Evolutionary conservation across 92 coral and sea anemone species (phyloP), one percentile per base, ranked within the genome.

Genomic region (Actinostola sp.): DNA sequence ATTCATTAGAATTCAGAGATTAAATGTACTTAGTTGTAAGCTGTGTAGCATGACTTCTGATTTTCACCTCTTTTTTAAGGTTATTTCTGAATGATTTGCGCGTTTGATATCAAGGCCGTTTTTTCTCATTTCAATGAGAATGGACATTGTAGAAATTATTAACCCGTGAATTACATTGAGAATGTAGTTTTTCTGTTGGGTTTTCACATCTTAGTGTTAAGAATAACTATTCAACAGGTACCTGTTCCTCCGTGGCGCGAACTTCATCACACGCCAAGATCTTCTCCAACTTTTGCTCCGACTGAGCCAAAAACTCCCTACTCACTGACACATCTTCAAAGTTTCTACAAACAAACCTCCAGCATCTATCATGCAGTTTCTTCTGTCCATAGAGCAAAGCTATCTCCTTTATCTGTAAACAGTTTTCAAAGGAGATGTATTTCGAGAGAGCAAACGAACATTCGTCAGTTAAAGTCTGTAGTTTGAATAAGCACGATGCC

Each of bases 231-330:
- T n/a, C n/a, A 21, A 48, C 72, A 38, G 75, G 75, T 72, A 93
- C 97, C 90, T 93, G 89, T 39, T 77, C 46, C 65, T 93, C 98
- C 43, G 80, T 78, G 49, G 75, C 86, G 61, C 33, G 72, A 43
- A 93, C 71, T 33, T 72, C 79, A 63, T 88, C 86, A 43, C 80
- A 80, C 6, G 84, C 75, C 8, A 91, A 38, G 27, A 88, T 61
- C 49, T 67, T 80, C 63, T 84, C 89, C 8, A 93, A 31, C 26
- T 79, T 79, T 57, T 88, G 82, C 23, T 68, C 87, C 0, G 82
- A 53, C 19, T 84, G 81, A 63, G 78, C 84, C 71, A 88, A 53
- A 70, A 93, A 93, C 61, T 62, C 58, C 19, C 62, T 10, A 26
- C 82, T 58, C 33, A 59, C 48, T 1, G 82, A 72, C 20, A 93